Base-by-base conservation (phyloP, 1,140 invertebrate species). In the Dreissena rostriformis region DNA sequence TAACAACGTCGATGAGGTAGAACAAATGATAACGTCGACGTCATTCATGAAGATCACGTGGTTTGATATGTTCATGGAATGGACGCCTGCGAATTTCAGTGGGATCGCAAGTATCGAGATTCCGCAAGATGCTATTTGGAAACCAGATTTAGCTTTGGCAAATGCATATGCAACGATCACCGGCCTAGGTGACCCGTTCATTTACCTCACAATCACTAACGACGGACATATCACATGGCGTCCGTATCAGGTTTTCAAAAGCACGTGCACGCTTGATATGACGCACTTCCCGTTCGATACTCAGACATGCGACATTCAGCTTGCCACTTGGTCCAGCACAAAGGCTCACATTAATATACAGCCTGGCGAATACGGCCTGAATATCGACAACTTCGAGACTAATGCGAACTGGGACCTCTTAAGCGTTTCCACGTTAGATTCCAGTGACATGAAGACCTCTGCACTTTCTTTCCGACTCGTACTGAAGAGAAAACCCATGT, bases 231-330 rank as follows among this genome's bases (percentile, higher is more conserved):
- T 84, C 17, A 84, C 74, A n/a, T 84, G 82, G 82, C 39, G 55
- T 22, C 82, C 82, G n/a, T 84, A 71, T 72, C 82, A 84, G 65
- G 75, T 78, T 5, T 84, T 84, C 49, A 67, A 84, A 15, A 84
- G 82, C 57, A 84, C 73, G 10, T 84, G 82, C 73, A 53, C 53
- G 26, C 51, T 99, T 88, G 97, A 99, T 94, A 92, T 97, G 66
- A 93, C 93, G 15, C 92, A 94, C 17, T 97, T 96, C 96, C 96
- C 96, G 0, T 96, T 95, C 79, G 96, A 97, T 89, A 92, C 91
- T 19, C 96, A 97, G 89, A 93, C 88, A 0, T 97, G 96, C 88
- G 90, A 88, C 6, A 85, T 97, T 4, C 82, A 82, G 24, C 67
- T 89, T 22, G 86, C 79, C 51, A 87, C 91, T 28, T 90, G 88